Percentiles rank a stretch among this genome's conserved stretches.
Conservation (phyloP, 2,113 vertebrate genomes). For the Diadophis punctatus region DNA sequence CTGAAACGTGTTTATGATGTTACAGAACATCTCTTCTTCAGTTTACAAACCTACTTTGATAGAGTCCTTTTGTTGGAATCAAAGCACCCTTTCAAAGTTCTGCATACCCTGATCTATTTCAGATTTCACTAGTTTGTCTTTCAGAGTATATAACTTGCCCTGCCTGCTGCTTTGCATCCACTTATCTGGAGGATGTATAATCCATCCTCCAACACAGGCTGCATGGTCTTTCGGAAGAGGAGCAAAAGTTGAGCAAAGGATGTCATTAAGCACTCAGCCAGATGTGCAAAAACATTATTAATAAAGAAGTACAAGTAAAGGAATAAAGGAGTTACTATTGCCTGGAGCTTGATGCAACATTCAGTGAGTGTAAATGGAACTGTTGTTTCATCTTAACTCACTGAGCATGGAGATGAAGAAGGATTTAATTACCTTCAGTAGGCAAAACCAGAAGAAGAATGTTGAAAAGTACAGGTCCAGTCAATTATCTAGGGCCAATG, state of each 20-base stretch:
- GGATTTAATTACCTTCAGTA: not conserved
- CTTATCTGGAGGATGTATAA: not conserved
- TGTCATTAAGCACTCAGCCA: not conserved
- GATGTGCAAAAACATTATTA: not conserved
- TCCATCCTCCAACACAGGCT: not conserved
- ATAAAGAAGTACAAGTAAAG: not conserved
- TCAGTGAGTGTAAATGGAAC: fast-evolving
- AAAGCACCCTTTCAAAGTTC: not conserved
- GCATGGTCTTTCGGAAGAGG: not conserved
- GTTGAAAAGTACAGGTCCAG: not conserved
- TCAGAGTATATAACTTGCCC: not conserved
- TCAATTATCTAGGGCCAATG: not conserved
- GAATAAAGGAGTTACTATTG: not conserved
- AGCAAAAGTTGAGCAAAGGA: not conserved
- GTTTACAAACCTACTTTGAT: not conserved
- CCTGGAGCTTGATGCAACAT: not conserved
- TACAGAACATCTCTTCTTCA: not conserved
- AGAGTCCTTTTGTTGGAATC: not conserved
- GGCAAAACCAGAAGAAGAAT: not conserved
- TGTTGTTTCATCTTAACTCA: not conserved
- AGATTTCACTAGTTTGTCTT: not conserved
- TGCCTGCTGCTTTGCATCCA: not conserved
- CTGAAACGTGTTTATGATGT: not conserved
- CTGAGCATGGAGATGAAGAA: not conserved
- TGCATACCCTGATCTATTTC: not conserved